phyloP scores from a whole-genome alignment of 2,888 invertebrate species.

The Nephrocerus scutellatus region DNA sequence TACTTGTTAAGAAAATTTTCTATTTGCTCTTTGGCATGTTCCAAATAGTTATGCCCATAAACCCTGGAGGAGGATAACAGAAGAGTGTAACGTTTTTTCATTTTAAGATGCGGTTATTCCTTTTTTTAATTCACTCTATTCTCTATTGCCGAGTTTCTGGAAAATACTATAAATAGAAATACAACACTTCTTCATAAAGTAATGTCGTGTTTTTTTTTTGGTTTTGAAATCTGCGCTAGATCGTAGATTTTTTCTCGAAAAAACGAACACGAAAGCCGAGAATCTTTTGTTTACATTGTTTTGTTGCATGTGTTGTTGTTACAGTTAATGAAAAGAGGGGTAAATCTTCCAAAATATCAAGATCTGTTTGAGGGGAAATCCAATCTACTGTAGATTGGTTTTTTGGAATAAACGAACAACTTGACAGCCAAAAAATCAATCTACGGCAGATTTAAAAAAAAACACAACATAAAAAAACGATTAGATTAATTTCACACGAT shows the following conservation, averaged over 20 bases:
- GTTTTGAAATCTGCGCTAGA: conserved; percentile 16
- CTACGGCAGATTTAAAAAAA: no score
- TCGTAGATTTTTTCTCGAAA: conserved; percentile 9
- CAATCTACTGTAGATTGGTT: no score
- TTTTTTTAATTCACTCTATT: conserved; percentile 21
- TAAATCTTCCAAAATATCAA: no score
- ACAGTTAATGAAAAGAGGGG: no score
- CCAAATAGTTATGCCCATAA: conserved; percentile 58
- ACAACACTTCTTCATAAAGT: background rate
- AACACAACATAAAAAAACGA: no score
- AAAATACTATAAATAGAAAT: background rate
- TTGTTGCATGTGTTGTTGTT: conserved; percentile 3
- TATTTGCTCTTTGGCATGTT: conserved; percentile 61
- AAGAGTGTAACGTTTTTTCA: conserved; percentile 50
- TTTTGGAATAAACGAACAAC: no score
- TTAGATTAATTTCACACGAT: no score
- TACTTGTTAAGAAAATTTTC: conserved; percentile 56
- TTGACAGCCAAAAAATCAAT: no score
- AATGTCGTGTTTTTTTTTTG: conserved; percentile 11
- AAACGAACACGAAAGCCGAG: conserved; percentile 1
- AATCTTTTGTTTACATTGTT: conserved; percentile 10
- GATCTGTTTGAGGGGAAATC: no score
- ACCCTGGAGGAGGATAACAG: conserved; percentile 65
- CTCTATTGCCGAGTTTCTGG: conserved; percentile 11
- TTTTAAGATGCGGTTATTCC: no score